A percentile compares a stretch with the other conserved stretches of the same genome.
phyloP scores from a whole-genome alignment of 92 coral and sea anemone species.

The Paragorgia papillata region DNA sequence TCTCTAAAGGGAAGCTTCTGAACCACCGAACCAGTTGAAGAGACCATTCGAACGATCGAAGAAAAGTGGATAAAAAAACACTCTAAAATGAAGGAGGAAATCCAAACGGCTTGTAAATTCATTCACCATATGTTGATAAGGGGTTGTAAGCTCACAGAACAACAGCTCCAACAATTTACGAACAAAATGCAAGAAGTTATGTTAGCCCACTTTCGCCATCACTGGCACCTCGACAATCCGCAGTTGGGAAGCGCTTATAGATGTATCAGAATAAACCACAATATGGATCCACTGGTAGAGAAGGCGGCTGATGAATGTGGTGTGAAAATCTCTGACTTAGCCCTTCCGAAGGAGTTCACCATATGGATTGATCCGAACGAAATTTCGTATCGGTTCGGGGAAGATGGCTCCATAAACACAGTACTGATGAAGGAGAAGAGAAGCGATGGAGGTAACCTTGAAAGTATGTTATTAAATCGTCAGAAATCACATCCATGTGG shows the following conservation, averaged over 20 bases:
- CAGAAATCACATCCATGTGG: slow-evolving; percentile 46
- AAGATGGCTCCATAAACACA: slow-evolving; percentile 88
- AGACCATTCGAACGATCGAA: slow-evolving; percentile 29
- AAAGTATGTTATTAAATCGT: slow-evolving; percentile 37
- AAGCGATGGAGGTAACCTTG: slow-evolving; percentile 14
- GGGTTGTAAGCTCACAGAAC: slow-evolving; percentile 69
- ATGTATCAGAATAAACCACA: slow-evolving; percentile 94
- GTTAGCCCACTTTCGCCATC: slow-evolving; percentile 91
- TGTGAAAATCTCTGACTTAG: slow-evolving; percentile 62
- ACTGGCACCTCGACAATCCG: slow-evolving; percentile 99
- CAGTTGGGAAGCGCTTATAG: slow-evolving; percentile 99
- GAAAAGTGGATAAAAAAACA: slow-evolving; percentile 15
- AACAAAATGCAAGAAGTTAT: slow-evolving; percentile 92
- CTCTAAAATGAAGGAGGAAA: slow-evolving; percentile 80
- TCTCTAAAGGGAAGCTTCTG: background rate
- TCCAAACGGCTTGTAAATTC: slow-evolving; percentile 90
- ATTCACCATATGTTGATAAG: slow-evolving; percentile 70
- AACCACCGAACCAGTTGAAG: too few species aligned
- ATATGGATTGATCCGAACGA: slow-evolving; percentile 98
- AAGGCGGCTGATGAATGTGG: slow-evolving; percentile 85
- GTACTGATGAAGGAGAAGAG: slow-evolving; percentile 65
- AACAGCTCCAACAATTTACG: slow-evolving; percentile 73
- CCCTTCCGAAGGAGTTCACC: slow-evolving; percentile 90
- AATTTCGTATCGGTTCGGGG: slow-evolving; percentile 94
- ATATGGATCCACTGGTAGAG: slow-evolving; percentile 78